A percentile compares a stretch with the other conserved stretches of the same genome.
Conservation (phyloP, 2,113 vertebrate species). For the Myotis lucifugus region DNA sequence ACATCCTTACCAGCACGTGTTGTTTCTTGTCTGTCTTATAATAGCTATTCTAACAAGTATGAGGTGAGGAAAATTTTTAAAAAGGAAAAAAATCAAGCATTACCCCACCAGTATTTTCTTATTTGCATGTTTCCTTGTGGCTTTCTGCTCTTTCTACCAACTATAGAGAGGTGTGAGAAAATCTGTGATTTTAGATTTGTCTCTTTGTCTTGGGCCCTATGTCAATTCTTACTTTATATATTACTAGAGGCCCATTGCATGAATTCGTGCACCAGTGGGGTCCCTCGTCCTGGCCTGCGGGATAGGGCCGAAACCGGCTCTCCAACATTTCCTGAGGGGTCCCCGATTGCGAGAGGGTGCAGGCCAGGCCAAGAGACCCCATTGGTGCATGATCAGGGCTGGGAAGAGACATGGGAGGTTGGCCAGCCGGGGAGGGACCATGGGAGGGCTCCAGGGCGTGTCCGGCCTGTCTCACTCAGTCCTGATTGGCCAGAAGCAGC, state of each 20-base stretch:
- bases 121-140: not conserved
- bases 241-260: not conserved
- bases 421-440: too few relatives aligned
- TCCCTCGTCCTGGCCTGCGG: too few relatives aligned
- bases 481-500: too few relatives aligned
- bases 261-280: too few relatives aligned
- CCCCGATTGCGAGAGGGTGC: too few relatives aligned
- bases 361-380: too few relatives aligned
- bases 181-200: not conserved
- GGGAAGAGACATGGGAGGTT: too few relatives aligned
- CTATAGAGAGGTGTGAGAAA: not conserved
- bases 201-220: not conserved
- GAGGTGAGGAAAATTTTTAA: not conserved
- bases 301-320: too few relatives aligned
- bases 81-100: not conserved
- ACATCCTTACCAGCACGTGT: not conserved
- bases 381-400: too few relatives aligned
- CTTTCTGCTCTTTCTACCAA: not conserved
- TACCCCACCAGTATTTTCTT: not conserved
- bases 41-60: not conserved
- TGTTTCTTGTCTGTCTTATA: not conserved
- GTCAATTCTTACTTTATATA: not conserved
- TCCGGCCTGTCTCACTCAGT: too few relatives aligned
- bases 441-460: too few relatives aligned
- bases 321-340: too few relatives aligned